Percentiles rank a stretch among this genome's conserved stretches.
These are phyloP conservation scores for Dascillus cervinus DNA, from an alignment of 2,888 invertebrate species.

Conservation along the genomic window DNA sequence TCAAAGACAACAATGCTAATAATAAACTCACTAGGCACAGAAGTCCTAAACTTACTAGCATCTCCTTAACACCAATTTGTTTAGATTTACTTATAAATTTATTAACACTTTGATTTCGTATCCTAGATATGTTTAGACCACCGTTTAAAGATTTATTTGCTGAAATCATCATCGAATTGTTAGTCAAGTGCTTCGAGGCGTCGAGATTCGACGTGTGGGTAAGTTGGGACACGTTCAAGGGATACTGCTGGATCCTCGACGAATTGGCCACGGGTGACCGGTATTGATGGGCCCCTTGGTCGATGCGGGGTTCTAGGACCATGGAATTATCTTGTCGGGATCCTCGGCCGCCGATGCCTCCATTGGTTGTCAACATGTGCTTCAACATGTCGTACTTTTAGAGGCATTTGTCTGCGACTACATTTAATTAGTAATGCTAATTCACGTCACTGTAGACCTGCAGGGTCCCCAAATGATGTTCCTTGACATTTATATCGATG, in stretches of 20 bases:
- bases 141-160: constrained; percentile 43
- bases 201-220: constrained; percentile 42
- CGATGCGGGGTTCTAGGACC: constrained; percentile 35
- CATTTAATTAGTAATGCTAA: constrained; percentile 6
- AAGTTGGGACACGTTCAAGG: constrained; percentile 57
- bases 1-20: constrained; percentile 72
- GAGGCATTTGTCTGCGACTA: constrained; percentile 21
- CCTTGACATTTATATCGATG: constrained; percentile 24
- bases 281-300: constrained; percentile 31
- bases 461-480: constrained; percentile 8
- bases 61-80: constrained; percentile 63
- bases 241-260: constrained; percentile 46
- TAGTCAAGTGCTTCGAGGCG: constrained; percentile 57
- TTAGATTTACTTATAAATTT: constrained; percentile 42
- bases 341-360: constrained; percentile 46
- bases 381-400: constrained; percentile 59
- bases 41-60: constrained; percentile 76
- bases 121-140: constrained; percentile 53
- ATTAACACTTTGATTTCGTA: constrained; percentile 32
- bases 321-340: constrained; percentile 41
- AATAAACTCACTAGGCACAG: constrained; percentile 79
- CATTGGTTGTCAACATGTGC: constrained; percentile 54
- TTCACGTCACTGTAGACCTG: constrained; percentile 9
- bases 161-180: constrained; percentile 20
- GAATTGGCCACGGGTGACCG: constrained; percentile 32